phyloP scores from a whole-genome alignment of 2,113 vertebrate genomes.

The Calyptomena viridis region DNA sequence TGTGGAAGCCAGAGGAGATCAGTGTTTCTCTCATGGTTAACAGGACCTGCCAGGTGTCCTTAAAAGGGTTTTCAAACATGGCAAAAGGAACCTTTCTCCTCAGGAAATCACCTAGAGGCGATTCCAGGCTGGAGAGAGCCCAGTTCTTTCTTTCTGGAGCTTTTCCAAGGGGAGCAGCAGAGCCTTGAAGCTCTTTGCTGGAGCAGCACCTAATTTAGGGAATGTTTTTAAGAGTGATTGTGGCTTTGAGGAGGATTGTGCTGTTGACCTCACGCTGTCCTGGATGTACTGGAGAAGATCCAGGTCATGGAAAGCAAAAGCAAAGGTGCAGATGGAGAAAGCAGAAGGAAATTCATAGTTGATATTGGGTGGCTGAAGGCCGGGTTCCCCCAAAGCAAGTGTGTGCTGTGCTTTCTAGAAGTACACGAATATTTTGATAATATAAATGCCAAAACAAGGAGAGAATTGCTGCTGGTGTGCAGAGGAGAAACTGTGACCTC shows the following conservation, averaged over 20 bases:
- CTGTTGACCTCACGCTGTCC: not conserved
- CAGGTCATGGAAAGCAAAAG: not conserved
- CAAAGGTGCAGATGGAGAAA: not conserved
- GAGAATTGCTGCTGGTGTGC: not conserved
- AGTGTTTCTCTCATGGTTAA: not conserved
- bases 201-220: not conserved
- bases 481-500: not conserved
- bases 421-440: not conserved
- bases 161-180: not conserved
- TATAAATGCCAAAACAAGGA: not conserved
- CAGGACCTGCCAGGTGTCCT: not conserved
- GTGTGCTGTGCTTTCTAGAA: not conserved
- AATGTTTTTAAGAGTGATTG: not conserved
- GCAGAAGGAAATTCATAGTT: not conserved
- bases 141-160: not conserved
- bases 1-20: not conserved
- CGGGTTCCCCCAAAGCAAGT: not conserved
- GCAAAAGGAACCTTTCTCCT: not conserved
- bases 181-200: not conserved
- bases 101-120: not conserved
- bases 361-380: rapidly evolving
- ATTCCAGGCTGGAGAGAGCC: not conserved
- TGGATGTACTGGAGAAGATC: not conserved
- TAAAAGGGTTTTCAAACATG: not conserved
- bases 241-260: not conserved